Evolutionary conservation across 2,797 vertebrate species (phyloP).

Genomic region (Acipenser ruthenus): DNA sequence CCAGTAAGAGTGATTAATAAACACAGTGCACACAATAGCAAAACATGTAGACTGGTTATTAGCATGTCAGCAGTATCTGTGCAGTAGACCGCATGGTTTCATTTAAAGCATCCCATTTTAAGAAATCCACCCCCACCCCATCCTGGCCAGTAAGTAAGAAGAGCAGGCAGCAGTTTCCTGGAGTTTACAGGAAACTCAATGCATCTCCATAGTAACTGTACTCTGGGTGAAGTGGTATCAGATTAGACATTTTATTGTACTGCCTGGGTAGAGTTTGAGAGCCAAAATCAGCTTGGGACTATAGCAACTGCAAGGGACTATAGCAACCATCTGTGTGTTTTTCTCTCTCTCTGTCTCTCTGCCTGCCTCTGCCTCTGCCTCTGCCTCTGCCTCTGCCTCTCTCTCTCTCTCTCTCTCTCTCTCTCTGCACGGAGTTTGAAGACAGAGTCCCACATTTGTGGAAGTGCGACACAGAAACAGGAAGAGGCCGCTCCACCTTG

Average conservation of each 20-base stretch:
- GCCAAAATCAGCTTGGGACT: neutral
- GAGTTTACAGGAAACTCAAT: no score
- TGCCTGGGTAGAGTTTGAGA: neutral
- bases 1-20: no score
- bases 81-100: no score
- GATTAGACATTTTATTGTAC: neutral
- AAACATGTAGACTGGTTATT: no score
- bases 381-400: neutral
- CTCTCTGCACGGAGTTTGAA: neutral
- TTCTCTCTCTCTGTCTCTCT: neutral
- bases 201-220: no score
- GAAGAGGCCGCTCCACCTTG: neutral
- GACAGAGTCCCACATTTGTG: neutral
- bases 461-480: neutral
- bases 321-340: constrained; percentile 2
- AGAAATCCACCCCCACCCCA: no score
- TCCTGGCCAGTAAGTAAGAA: no score
- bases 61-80: no score
- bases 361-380: neutral
- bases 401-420: neutral
- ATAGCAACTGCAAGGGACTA: neutral
- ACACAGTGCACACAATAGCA: no score
- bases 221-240: neutral
- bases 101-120: no score
- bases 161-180: no score